Evolutionary conservation across 2,888 invertebrate genomes (phyloP).

Genomic region (Autographa gamma): DNA sequence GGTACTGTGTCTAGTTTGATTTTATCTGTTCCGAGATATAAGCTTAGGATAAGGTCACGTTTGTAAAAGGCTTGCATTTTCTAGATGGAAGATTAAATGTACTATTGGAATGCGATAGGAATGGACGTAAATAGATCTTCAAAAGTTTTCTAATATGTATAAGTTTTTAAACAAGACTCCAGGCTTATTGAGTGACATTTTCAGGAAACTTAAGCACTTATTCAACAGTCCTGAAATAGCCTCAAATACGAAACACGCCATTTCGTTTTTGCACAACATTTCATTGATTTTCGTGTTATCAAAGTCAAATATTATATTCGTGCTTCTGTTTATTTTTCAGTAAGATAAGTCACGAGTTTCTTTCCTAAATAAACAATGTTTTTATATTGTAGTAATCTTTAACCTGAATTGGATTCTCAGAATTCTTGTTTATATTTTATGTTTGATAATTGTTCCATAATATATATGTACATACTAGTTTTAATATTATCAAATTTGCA

Average conservation of each 20-base stretch:
- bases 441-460: constrained; percentile 9
- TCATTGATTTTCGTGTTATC: constrained; percentile 19
- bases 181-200: neutral
- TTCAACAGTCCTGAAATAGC: neutral
- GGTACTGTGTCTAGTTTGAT: neutral
- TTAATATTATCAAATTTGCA: neutral
- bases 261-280: neutral
- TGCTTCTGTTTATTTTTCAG: constrained; percentile 24
- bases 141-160: neutral
- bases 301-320: constrained; percentile 22
- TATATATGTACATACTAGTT: neutral
- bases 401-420: constrained; percentile 26
- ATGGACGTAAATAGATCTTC: neutral
- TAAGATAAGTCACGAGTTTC: constrained; percentile 34
- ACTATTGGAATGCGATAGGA: no score
- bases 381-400: constrained; percentile 32
- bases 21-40: neutral
- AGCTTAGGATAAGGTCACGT: neutral
- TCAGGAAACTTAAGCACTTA: neutral
- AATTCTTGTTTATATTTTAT: constrained; percentile 26
- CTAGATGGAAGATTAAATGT: no score
- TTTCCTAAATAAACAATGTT: constrained; percentile 30
- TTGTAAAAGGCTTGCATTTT: neutral
- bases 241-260: neutral
- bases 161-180: neutral